These are phyloP conservation scores for Pachypanchax playfairii DNA, from an alignment of 2,113 vertebrate species.

Conservation along the genomic window DNA sequence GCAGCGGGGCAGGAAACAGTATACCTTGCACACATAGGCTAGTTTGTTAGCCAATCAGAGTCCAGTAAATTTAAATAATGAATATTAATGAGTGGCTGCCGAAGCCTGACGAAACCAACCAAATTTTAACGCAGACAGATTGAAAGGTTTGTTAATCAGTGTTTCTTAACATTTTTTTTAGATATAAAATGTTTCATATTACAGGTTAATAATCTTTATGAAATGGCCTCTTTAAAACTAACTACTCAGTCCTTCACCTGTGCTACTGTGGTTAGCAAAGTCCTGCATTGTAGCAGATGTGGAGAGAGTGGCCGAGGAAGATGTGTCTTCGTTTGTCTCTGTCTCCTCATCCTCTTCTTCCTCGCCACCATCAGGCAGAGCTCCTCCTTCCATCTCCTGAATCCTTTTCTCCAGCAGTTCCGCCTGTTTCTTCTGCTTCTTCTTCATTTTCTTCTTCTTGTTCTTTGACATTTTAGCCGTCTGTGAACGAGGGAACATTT, in stretches of 20 bases:
- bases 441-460: constrained; percentile 97
- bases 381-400: constrained; percentile 89
- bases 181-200: too few relatives aligned
- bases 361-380: constrained; percentile 70
- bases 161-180: too few relatives aligned
- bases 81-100: too few relatives aligned
- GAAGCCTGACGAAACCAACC: too few relatives aligned
- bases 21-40: too few relatives aligned
- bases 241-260: constrained; percentile 55
- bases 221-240: too few relatives aligned
- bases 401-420: constrained; percentile 93
- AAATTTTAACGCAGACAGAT: too few relatives aligned
- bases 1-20: too few relatives aligned
- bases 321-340: constrained; percentile 79
- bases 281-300: constrained; percentile 65
- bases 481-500: constrained; percentile 62
- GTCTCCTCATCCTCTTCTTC: constrained; percentile 79
- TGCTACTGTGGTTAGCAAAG: constrained; percentile 38
- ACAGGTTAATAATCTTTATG: too few relatives aligned
- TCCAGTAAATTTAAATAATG: too few relatives aligned
- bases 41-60: too few relatives aligned
- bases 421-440: constrained; percentile 95
- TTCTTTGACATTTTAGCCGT: constrained; percentile 96
- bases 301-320: constrained; percentile 54
- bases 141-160: too few relatives aligned